Base-by-base conservation (phyloP, 2,888 invertebrate species). In the Drosophila antonietae region DNA sequence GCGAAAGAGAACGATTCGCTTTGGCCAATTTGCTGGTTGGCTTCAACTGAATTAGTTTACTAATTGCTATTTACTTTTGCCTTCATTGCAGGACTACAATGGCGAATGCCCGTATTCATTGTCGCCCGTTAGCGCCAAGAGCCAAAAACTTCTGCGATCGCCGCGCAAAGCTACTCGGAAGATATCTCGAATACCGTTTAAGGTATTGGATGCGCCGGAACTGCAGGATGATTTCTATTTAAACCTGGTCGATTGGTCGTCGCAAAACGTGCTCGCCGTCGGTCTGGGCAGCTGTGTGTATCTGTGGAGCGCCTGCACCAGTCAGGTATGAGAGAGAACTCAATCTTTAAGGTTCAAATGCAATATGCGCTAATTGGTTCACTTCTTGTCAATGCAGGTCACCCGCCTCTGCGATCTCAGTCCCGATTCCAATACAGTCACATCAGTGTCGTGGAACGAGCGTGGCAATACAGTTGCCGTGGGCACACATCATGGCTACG, bases 221-320 rank as follows among this genome's bases (percentile, higher is more conserved):
- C 79, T 93, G 66, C 93, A 99, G 93, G 99, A 99, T 93, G 99
- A 99, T 93, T 99, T 99, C 94, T 99, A 99, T 93, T 93, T 99
- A 81, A 99, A 99, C 93, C 95, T 99, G 74, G 99, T 99, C 41
- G 99, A 99, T 93, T 99, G 99, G 99, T 99, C 99, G 7, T 97
- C 98, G 59, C 98, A 98, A 93, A 99, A 99, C 93, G 98, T 99
- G 41, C 95, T 99, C 71, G 98, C 98, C 92, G 99, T 99, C 4
- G 99, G 99, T 0, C 94, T 99, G 23, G 98, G 98, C 39, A 98
- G 98, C 90, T 99, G 99, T 92, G 99, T 99, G 0, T 99, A 99
- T 93, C 94, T 99, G 70, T 99, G 99, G 99, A 99, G 98, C 89
- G 99, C 99, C 12, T 98, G 98, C 91, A 99, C 99, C 73, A 98